Evolutionary conservation across 2,113 vertebrate genomes (phyloP).

Genomic region (Entelurus aequoreus): DNA sequence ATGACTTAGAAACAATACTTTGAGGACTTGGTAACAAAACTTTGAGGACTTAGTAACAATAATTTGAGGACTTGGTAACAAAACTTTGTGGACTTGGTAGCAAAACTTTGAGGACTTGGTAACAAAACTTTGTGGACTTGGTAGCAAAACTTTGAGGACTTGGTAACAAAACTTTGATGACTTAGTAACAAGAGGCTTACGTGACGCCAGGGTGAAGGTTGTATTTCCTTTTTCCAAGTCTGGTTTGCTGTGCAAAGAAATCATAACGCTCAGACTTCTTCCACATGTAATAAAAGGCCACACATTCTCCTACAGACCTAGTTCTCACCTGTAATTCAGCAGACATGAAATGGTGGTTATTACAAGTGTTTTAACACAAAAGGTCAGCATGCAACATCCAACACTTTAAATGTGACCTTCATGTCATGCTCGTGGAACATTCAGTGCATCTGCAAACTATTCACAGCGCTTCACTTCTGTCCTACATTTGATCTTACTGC

Average conservation of each 20-base stretch:
- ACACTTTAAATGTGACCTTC: slow-evolving; percentile 6
- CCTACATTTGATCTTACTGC: not conserved
- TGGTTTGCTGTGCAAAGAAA: slow-evolving; percentile 97
- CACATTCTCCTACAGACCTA: slow-evolving; percentile 95
- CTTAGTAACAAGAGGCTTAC: slow-evolving; percentile 72
- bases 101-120: no score
- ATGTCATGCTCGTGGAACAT: not conserved
- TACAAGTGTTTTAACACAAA: slow-evolving; percentile 36
- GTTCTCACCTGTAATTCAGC: slow-evolving; percentile 89
- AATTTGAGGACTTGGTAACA: no score
- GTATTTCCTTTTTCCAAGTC: slow-evolving; percentile 97
- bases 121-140: no score
- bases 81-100: no score
- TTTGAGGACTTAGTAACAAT: no score
- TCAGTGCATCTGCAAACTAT: not conserved
- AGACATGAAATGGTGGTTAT: slow-evolving; percentile 66
- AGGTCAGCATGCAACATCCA: slow-evolving; percentile 14
- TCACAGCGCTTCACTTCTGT: not conserved
- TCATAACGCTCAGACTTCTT: slow-evolving; percentile 98
- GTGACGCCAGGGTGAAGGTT: slow-evolving; percentile 93
- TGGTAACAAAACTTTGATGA: no score
- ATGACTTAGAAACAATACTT: no score
- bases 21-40: no score
- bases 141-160: no score
- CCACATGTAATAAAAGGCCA: slow-evolving; percentile 99